Percentiles rank a stretch among this genome's conserved stretches.
Conservation (phyloP, 30 jellyfish, hydroid and myxozoan species). For the Haliclystus octoradiatus region DNA sequence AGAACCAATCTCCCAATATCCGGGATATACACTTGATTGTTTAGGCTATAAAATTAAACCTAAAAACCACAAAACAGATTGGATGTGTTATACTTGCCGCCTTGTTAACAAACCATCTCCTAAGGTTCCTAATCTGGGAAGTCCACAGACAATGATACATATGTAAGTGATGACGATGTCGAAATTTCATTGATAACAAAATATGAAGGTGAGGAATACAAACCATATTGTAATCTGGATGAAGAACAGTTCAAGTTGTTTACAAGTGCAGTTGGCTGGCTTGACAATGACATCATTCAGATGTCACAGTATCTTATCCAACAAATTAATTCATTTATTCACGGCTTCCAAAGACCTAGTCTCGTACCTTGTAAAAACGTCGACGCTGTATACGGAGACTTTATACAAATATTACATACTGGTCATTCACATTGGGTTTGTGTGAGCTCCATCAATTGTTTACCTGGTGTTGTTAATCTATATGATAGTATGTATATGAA, state of each 20-base stretch:
- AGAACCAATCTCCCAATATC: no score
- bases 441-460: constrained; percentile 23
- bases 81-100: constrained; percentile 33
- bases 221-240: constrained; percentile 13
- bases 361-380: constrained; percentile 20
- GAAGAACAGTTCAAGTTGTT: constrained; percentile 25
- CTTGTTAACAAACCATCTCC: no score
- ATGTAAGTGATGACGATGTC: no score
- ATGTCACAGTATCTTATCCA: constrained; percentile 21
- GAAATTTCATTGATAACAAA: no score
- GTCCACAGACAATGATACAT: no score
- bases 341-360: constrained; percentile 34
- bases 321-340: constrained; percentile 31
- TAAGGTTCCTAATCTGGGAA: no score
- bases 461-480: constrained; percentile 26
- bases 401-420: no score
- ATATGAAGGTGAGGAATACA: constrained; percentile 29
- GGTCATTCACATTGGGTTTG: no score
- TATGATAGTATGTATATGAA: no score
- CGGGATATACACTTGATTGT: no score
- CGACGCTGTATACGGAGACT: no score
- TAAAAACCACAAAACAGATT: constrained; percentile 28
- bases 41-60: constrained; percentile 31
- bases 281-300: constrained; percentile 32
- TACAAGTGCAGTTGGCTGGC: constrained; percentile 35